Conservation (phyloP, 2,113 vertebrate genomes). For the Gopherus evgoodei region DNA sequence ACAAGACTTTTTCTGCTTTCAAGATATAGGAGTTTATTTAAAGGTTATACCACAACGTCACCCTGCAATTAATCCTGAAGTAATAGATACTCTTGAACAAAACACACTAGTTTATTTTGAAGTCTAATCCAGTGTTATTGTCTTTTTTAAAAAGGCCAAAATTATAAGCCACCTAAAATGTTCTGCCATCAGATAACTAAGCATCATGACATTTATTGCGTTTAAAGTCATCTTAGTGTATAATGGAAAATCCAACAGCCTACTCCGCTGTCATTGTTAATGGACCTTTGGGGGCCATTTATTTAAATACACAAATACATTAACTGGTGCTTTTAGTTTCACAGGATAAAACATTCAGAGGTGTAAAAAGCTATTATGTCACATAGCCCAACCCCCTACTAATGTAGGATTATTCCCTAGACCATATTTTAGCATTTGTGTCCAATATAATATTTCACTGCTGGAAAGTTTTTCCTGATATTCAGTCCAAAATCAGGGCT, state of each 20-base stretch:
- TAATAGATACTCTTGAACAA: constrained; percentile 52
- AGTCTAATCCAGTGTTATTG: not conserved
- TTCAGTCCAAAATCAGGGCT: not conserved
- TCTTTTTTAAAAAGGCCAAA: not conserved
- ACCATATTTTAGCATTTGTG: not conserved
- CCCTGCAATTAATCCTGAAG: constrained; percentile 46
- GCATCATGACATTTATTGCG: not conserved
- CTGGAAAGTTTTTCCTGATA: not conserved
- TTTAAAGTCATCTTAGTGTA: not conserved
- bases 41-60: constrained; percentile 72
- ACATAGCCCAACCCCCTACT: not conserved
- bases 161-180: not conserved
- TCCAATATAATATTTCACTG: not conserved
- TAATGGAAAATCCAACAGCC: not conserved
- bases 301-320: not conserved
- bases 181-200: not conserved
- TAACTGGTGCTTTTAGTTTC: not conserved
- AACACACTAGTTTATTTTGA: not conserved
- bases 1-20: constrained; percentile 63
- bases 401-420: not conserved
- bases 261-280: not conserved
- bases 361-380: not conserved
- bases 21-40: constrained; percentile 75
- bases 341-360: not conserved
- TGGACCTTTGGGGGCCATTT: not conserved